Percentiles rank a stretch among this genome's conserved stretches.
These are phyloP conservation scores for Onychostoma macrolepis DNA, from an alignment of 2,113 vertebrate species.

Conservation along the genomic window DNA sequence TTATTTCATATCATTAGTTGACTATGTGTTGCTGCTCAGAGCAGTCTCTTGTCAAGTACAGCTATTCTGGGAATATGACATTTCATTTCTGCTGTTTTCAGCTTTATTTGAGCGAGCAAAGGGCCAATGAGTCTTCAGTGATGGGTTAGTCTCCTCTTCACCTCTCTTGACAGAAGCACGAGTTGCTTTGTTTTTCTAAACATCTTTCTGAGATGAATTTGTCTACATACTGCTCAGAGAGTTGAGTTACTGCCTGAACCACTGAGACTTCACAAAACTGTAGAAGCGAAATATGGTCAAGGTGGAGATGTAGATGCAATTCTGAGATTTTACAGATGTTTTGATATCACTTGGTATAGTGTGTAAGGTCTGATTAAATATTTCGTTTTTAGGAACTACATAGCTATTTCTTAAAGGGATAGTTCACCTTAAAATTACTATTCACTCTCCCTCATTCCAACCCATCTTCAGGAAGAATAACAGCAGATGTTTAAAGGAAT, in stretches of 20 bases:
- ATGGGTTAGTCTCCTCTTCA: not conserved
- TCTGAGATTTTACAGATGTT: not conserved
- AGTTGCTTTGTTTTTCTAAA: conserved; percentile 1
- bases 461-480: not conserved
- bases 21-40: conserved; percentile 4
- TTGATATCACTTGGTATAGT: not conserved
- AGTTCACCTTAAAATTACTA: not conserved
- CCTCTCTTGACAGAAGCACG: not conserved
- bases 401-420: not conserved
- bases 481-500: not conserved
- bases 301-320: not conserved
- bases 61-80: conserved; percentile 32
- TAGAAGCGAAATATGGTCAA: not conserved
- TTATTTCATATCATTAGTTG: not conserved
- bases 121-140: not conserved
- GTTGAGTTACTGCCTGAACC: not conserved
- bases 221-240: not conserved
- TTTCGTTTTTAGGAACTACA: not conserved
- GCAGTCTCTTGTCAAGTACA: not conserved
- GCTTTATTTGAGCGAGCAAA: conserved; percentile 26
- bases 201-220: conserved; percentile 11
- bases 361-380: not conserved
- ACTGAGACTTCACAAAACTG: not conserved
- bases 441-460: not conserved
- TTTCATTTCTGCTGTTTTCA: conserved; percentile 51